Evolutionary conservation across 2,113 vertebrate species (phyloP).

Genomic region (Butastur rufipennis): DNA sequence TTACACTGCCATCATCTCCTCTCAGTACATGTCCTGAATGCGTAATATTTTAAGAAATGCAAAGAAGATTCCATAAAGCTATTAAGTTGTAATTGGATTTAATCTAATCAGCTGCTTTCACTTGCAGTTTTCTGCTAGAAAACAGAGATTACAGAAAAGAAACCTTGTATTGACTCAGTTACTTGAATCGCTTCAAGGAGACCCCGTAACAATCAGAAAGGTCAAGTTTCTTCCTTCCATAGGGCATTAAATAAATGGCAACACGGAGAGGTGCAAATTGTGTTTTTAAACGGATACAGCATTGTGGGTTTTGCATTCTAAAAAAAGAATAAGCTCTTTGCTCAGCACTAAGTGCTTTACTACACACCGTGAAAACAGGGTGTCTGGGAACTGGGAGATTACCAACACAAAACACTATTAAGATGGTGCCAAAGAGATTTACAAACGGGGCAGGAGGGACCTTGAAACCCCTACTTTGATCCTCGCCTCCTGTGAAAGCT

Average conservation of each 20-base stretch:
- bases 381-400: background rate
- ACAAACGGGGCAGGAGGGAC: background rate
- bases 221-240: background rate
- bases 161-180: background rate
- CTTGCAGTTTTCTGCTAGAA: background rate
- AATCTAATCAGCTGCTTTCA: background rate
- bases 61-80: background rate
- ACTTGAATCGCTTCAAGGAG: background rate
- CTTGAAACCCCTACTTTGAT: background rate
- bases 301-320: background rate
- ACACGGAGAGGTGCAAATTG: rapidly evolving
- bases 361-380: background rate
- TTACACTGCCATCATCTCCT: background rate
- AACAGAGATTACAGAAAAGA: background rate
- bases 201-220: background rate
- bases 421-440: background rate
- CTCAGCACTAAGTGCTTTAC: background rate
- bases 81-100: background rate
- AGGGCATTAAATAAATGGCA: background rate
- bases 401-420: background rate
- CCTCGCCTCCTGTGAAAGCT: background rate
- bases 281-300: background rate
- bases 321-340: background rate
- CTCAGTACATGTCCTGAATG: background rate
- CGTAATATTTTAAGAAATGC: background rate